Percentiles rank a stretch among this genome's conserved stretches.
Evolutionary conservation across 2,113 vertebrate species (phyloP).

Genomic region (Microtus montanus): DNA sequence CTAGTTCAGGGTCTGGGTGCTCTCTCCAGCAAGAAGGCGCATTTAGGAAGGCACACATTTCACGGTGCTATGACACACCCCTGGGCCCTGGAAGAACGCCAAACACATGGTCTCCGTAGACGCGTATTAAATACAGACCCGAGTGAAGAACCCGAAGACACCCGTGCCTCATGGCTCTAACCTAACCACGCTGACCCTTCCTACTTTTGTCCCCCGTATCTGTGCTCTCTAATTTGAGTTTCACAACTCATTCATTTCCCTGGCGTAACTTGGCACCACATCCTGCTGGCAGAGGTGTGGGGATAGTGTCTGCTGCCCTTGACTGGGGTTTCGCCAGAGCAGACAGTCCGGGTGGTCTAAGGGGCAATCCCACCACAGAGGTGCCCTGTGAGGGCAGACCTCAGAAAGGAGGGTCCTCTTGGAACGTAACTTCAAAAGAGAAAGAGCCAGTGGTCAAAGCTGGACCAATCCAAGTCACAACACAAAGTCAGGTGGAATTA

Average conservation of each 20-base stretch:
- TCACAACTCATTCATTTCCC: slow-evolving; percentile 48
- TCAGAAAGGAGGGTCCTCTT: not conserved
- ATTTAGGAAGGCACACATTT: not conserved
- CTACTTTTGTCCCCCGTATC: not conserved
- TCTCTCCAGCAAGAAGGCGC: not conserved
- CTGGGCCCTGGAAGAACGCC: not conserved
- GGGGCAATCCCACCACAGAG: not conserved
- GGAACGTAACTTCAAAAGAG: slow-evolving; percentile 1
- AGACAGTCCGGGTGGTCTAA: not conserved
- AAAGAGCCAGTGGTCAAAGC: not conserved
- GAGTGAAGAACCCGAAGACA: not conserved
- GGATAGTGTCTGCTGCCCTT: not conserved
- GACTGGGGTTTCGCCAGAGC: not conserved
- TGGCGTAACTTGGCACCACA: not conserved
- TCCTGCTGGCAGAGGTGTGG: not conserved
- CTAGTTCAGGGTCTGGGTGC: not conserved
- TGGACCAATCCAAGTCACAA: not conserved
- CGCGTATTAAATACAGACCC: not conserved
- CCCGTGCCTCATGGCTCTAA: not conserved
- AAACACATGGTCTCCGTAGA: not conserved
- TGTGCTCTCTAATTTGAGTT: slow-evolving; percentile 20
- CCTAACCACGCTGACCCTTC: not conserved
- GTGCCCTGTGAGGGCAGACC: not conserved
- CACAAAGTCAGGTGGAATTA: not conserved
- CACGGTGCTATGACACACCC: not conserved